Percentiles rank a stretch among this genome's conserved stretches.
These are phyloP conservation scores for Philotrypesis tridentata DNA, from an alignment of 1,140 invertebrate genomes.

Conservation along the genomic window DNA sequence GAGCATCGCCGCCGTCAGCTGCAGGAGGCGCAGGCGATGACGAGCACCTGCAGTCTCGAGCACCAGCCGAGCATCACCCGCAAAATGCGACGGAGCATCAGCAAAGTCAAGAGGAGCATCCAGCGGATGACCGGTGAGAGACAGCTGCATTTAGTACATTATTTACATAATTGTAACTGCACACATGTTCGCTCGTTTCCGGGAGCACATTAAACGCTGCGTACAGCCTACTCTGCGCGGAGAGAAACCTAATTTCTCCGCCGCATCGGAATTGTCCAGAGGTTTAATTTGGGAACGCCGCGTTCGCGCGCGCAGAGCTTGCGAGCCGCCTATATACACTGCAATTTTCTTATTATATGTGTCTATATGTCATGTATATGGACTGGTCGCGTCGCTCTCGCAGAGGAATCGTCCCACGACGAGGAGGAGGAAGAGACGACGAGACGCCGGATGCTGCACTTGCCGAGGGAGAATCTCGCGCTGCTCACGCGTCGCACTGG, in stretches of 20 bases:
- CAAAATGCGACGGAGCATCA: slow-evolving; percentile 65
- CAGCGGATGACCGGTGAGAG: slow-evolving; percentile 64
- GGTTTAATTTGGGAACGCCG: slow-evolving; percentile 28
- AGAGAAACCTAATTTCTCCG: slow-evolving; percentile 31
- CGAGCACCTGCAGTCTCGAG: slow-evolving; percentile 16
- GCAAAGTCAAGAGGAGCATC: slow-evolving; percentile 64
- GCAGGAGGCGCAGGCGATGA: slow-evolving; percentile 1
- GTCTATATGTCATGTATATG: background rate
- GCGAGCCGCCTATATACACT: too few relatives aligned
- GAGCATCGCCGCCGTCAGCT: background rate
- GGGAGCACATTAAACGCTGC: background rate
- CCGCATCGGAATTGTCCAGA: too few relatives aligned
- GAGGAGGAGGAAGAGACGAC: slow-evolving; percentile 17
- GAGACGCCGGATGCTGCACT: slow-evolving; percentile 31
- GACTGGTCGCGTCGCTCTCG: background rate
- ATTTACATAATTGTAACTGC: too few relatives aligned
- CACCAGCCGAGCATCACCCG: slow-evolving; percentile 56
- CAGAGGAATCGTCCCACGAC: slow-evolving; percentile 27
- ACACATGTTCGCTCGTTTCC: slow-evolving; percentile 18
- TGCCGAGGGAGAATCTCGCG: slow-evolving; percentile 59
- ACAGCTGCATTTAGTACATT: too few relatives aligned
- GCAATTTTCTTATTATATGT: too few relatives aligned
- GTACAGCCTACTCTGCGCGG: background rate
- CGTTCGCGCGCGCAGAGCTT: background rate
- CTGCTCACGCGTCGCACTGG: slow-evolving; percentile 58